These are phyloP conservation scores for Thalassophryne amazonica DNA, from an alignment of 2,797 vertebrate genomes.

Conservation along the genomic window DNA sequence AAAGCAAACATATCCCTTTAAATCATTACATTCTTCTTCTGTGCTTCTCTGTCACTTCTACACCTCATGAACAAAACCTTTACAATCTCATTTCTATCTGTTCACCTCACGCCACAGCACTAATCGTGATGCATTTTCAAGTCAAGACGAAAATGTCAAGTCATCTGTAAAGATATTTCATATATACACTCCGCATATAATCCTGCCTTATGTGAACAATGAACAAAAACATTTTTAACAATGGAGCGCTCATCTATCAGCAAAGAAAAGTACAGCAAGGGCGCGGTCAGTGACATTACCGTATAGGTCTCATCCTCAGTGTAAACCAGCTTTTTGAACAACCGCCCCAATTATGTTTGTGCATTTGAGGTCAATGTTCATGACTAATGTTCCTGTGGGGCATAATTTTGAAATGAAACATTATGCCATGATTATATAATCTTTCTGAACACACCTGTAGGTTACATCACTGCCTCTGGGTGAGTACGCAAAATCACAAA, in stretches of 20 bases:
- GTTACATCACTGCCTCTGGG: no score
- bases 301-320: slow-evolving; percentile 32
- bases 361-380: no score
- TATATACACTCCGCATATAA: slow-evolving; percentile 24
- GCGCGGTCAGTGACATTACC: slow-evolving; percentile 63
- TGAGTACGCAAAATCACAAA: no score
- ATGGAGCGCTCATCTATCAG: slow-evolving; percentile 41
- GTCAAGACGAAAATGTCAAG: slow-evolving; percentile 47
- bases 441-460: slow-evolving; percentile 19
- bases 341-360: no score
- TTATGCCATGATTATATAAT: slow-evolving; percentile 35
- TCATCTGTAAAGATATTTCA: slow-evolving; percentile 50
- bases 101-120: slow-evolving; percentile 12
- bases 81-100: slow-evolving; percentile 49
- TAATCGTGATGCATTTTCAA: slow-evolving; percentile 27
- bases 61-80: slow-evolving; percentile 47
- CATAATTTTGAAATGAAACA: slow-evolving; percentile 37
- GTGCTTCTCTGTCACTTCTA: slow-evolving; percentile 39
- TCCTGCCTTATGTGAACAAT: slow-evolving; percentile 30
- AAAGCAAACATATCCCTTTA: slow-evolving; percentile 36
- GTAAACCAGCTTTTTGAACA: slow-evolving; percentile 18
- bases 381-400: no score
- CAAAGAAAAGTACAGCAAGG: slow-evolving; percentile 45
- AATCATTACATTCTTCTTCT: slow-evolving; percentile 67
- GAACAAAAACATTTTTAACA: slow-evolving; percentile 44